Evolutionary conservation across 2,113 vertebrate species (phyloP).

Genomic region (Tenrec ecaudatus): DNA sequence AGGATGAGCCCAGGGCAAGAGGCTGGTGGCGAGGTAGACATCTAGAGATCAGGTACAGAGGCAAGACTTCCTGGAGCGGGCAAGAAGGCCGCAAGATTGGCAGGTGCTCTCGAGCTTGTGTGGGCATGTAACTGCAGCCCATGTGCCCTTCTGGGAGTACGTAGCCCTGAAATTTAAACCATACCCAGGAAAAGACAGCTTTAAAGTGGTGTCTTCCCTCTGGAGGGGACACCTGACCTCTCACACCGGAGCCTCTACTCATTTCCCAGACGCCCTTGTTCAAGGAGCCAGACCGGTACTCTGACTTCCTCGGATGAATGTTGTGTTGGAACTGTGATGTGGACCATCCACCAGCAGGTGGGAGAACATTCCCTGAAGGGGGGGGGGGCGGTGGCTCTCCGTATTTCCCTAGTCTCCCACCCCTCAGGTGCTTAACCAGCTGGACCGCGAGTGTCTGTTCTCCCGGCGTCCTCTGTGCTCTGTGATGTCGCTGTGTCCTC

Average conservation of each 20-base stretch:
- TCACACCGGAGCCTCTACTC: background rate
- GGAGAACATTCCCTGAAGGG: background rate
- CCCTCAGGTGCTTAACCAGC: constrained; percentile 58
- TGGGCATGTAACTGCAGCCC: background rate
- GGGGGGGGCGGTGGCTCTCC: background rate
- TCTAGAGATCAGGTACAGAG: background rate
- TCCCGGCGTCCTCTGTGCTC: constrained; percentile 62
- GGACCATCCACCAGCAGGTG: constrained; percentile 35
- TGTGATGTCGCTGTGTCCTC: constrained; percentile 74
- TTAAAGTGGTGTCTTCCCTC: constrained; percentile 49
- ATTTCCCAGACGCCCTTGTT: constrained; percentile 32
- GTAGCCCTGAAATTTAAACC: too few species aligned
- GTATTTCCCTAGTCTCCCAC: background rate
- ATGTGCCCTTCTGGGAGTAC: too few species aligned
- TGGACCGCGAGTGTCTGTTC: background rate
- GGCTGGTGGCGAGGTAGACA: background rate
- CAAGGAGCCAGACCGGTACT: constrained; percentile 55
- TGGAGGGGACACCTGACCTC: constrained; percentile 17
- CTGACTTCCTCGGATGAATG: background rate
- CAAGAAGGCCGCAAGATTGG: background rate
- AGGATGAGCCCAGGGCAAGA: background rate
- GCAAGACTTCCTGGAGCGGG: background rate
- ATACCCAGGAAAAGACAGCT: background rate
- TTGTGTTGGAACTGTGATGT: constrained; percentile 3
- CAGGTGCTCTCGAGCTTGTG: background rate